Evolutionary conservation across 1,140 invertebrate species (phyloP).

Genomic region (Bathynomus jamesi): DNA sequence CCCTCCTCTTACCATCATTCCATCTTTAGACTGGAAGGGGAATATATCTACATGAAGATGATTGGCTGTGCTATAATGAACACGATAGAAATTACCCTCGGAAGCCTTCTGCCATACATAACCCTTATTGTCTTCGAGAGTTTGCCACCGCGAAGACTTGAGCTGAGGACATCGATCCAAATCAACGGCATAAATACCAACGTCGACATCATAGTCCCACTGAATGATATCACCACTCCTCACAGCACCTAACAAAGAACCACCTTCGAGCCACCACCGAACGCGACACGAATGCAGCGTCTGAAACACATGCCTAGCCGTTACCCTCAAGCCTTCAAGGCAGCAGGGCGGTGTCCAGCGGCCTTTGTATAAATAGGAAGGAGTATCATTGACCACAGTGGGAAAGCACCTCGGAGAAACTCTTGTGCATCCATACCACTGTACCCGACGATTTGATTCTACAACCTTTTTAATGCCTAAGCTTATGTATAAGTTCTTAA

Average conservation of each 20-base stretch:
- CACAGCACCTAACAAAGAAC: conserved; percentile 79
- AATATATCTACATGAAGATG: conserved; percentile 73
- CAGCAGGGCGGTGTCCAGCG: conserved; percentile 86
- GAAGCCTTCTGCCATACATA: conserved; percentile 84
- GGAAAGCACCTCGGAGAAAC: conserved; percentile 70
- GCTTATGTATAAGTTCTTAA: conserved; percentile 44
- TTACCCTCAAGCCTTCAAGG: conserved; percentile 65
- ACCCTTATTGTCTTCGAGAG: conserved; percentile 63
- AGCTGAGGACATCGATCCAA: conserved; percentile 53
- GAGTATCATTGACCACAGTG: conserved; percentile 66
- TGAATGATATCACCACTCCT: conserved; percentile 66
- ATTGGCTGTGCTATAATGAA: conserved; percentile 72
- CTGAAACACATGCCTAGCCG: conserved; percentile 66
- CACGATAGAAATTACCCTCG: conserved; percentile 71
- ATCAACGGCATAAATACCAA: conserved; percentile 77
- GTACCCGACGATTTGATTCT: conserved; percentile 41
- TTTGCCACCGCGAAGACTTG: conserved; percentile 56
- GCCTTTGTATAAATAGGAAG: conserved; percentile 68
- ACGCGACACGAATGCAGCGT: conserved; percentile 64
- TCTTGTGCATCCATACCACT: conserved; percentile 70
- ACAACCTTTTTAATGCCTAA: conserved; percentile 48
- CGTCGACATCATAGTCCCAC: conserved; percentile 83
- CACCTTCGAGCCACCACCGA: conserved; percentile 81
- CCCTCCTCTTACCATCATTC: conserved; percentile 47
- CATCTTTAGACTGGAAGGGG: conserved; percentile 58